Base-by-base conservation (phyloP, 2,113 vertebrate species). In the Myodes glareolus region DNA sequence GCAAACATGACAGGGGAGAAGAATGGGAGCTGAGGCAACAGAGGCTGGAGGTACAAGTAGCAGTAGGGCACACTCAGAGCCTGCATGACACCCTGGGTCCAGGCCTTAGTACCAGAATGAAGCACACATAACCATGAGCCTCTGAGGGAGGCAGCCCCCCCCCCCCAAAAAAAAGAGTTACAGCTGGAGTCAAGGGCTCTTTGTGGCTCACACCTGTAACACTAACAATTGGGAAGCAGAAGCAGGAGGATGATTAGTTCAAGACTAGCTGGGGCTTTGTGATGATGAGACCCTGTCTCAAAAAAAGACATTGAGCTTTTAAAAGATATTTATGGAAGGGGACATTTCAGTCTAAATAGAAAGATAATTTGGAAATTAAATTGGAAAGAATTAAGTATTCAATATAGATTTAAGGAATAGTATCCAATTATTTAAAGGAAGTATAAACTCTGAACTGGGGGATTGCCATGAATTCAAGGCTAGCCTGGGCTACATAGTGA, bases 301-400 rank as follows among this genome's bases (percentile, higher is more conserved):
- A 73, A 52, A 50, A 58, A 70, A 52, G 88, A 95, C 87, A 87
- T 81, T 89, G 73, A 78, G 5, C 4, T 93, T 63, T 96, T 63
- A 96, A 88, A 61, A 96, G 70, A 47, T 86, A 63, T 36, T 68
- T 68, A 68, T 36, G 45, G 82, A 67, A 33, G 19, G 29, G 45
- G 42, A 72, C 77, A 73, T 70, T 89, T 89, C 9, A 90, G 8
- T 96, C 77, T 63, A 91, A 91, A 77, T 94, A 86, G 88, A 94
- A 96, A 88, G 25, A 39, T 58, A 50, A 96, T 29, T 58, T 96
- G 42, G 42, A 95, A 77, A 72, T 85, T 95, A 61, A 27, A 58
- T 55, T 89, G 25, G 13, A 95, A 94, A 92, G 61, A 86, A 19
- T 95, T 63, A 93, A 65, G n/a, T 45, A 65, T 90, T 75, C 27